Evolutionary conservation across 2,113 vertebrate genomes (phyloP).

Genomic region (Cebidichthys violaceus): DNA sequence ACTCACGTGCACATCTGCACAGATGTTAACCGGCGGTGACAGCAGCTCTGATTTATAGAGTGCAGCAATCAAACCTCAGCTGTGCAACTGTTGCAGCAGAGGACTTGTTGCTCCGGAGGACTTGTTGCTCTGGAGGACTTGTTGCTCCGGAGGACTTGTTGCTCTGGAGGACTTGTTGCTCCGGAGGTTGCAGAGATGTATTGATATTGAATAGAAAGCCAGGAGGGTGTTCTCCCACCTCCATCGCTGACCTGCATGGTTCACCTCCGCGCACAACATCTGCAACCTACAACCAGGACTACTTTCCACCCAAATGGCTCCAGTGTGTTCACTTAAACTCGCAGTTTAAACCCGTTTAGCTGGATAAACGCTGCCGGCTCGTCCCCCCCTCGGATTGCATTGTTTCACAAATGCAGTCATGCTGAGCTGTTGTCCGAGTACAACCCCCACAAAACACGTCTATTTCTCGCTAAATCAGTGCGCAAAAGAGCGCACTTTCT

Average conservation of each 20-base stretch:
- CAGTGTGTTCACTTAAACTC: conserved; percentile 27
- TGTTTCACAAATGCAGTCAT: conserved; percentile 24
- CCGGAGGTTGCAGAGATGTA: no score
- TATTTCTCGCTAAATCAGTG: not conserved
- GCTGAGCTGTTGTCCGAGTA: conserved; percentile 1
- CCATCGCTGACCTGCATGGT: conserved; percentile 24
- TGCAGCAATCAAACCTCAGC: not conserved
- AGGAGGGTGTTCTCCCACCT: not conserved
- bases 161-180: no score
- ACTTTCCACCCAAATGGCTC: conserved; percentile 29
- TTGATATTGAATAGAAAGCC: conserved; percentile 9
- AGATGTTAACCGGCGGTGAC: not conserved
- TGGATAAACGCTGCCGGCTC: not conserved
- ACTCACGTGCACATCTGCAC: no score
- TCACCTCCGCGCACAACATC: conserved; percentile 58
- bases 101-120: not conserved
- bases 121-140: no score
- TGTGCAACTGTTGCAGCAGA: not conserved
- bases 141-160: no score
- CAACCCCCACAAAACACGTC: no score
- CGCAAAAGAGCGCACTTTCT: not conserved
- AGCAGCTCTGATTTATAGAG: not conserved
- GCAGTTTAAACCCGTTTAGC: not conserved
- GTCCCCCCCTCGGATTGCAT: not conserved
- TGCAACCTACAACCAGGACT: conserved; percentile 34